phyloP scores from a whole-genome alignment of 2,113 vertebrate genomes.

The Pelmatolapia mariae region DNA sequence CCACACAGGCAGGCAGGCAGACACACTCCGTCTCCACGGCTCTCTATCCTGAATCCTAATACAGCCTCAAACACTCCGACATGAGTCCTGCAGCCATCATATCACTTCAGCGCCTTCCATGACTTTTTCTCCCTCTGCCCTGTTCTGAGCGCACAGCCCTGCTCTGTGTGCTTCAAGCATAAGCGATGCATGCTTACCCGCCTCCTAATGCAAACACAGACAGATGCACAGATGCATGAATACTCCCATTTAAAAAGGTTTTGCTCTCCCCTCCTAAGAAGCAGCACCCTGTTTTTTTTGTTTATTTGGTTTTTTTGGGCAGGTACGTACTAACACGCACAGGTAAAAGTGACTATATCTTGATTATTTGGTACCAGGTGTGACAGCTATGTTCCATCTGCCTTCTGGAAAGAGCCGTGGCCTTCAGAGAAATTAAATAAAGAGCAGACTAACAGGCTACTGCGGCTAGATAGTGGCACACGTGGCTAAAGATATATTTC shows the following conservation, averaged over 20 bases:
- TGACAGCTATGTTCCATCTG: not conserved
- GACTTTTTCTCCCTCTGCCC: not conserved
- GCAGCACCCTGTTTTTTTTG: not conserved
- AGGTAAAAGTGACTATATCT: not conserved
- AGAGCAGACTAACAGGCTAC: not conserved
- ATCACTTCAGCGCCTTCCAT: not conserved
- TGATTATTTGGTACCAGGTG: slow-evolving; percentile 18
- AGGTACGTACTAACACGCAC: not conserved
- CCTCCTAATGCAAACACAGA: not conserved
- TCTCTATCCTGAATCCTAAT: slow-evolving; percentile 26
- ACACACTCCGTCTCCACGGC: not conserved
- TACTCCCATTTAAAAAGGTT: not conserved
- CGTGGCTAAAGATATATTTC: not conserved
- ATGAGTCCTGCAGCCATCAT: not conserved
- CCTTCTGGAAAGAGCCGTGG: not conserved
- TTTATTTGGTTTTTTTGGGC: not conserved
- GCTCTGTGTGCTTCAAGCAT: not conserved
- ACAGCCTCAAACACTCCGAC: not conserved
- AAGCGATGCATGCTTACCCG: not conserved
- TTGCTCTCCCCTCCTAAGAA: not conserved
- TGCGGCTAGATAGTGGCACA: not conserved
- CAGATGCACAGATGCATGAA: not conserved
- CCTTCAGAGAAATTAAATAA: slow-evolving; percentile 20
- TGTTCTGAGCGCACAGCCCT: not conserved
- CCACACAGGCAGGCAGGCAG: not conserved